phyloP scores from a whole-genome alignment of 2,888 invertebrate genomes.

The Spatulosminthurus flaviceps region DNA sequence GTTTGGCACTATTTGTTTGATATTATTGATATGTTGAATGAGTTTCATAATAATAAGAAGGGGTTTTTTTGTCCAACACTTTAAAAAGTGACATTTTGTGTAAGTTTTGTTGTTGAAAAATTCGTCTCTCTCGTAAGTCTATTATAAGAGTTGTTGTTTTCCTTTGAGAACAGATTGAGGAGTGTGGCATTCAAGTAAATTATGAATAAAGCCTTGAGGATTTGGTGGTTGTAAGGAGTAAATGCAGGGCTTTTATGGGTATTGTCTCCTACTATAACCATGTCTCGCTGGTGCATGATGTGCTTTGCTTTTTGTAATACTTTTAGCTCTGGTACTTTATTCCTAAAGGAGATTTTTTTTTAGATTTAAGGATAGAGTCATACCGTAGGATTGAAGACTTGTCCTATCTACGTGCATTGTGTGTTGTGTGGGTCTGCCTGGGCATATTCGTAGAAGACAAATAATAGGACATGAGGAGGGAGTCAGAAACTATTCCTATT shows the following conservation, averaged over 20 bases:
- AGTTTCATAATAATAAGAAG: constrained; percentile 3
- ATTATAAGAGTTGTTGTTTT: constrained; percentile 7
- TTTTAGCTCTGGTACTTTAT: neutral
- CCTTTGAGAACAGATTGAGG: neutral
- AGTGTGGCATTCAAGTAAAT: constrained; percentile 5
- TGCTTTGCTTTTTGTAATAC: neutral
- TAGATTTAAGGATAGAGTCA: constrained; percentile 9
- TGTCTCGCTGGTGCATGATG: neutral
- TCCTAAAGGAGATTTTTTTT: constrained; percentile 11
- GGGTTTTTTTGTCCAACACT: neutral
- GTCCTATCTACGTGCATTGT: neutral
- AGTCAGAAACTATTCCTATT: constrained; percentile 19
- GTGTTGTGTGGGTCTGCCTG: neutral
- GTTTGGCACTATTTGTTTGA: constrained; percentile 4
- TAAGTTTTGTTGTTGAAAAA: neutral
- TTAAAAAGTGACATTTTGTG: neutral
- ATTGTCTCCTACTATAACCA: neutral
- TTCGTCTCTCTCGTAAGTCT: neutral
- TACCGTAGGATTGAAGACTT: neutral
- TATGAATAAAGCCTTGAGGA: constrained; percentile 6
- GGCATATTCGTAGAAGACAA: constrained; percentile 3
- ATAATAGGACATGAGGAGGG: neutral
- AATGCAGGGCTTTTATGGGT: neutral
- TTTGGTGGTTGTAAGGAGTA: neutral
- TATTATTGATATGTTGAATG: neutral